These are phyloP conservation scores for Centrocercus urophasianus DNA, from an alignment of 2,113 vertebrate genomes.

Conservation along the genomic window DNA sequence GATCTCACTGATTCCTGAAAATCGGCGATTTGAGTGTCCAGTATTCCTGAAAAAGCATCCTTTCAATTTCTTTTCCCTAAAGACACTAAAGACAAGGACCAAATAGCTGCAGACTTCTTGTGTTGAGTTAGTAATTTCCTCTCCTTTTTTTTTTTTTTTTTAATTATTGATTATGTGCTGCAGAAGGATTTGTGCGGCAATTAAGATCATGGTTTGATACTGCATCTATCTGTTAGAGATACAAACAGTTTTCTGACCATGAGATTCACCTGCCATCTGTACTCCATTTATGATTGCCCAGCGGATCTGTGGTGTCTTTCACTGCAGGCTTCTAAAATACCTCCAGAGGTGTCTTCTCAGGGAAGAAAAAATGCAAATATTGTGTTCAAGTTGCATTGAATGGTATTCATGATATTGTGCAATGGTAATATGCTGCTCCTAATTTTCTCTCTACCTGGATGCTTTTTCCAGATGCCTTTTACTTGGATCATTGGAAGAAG, in stretches of 20 bases:
- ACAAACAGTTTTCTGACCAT: not conserved
- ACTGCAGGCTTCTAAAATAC: not conserved
- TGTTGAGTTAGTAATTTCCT: not conserved
- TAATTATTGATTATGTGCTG: not conserved
- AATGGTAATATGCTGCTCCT: not conserved
- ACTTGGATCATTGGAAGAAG: not conserved
- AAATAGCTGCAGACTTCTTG: not conserved
- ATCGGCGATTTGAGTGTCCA: not conserved
- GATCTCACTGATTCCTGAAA: not conserved
- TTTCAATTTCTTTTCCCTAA: not conserved
- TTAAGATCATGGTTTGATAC: not conserved
- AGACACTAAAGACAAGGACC: not conserved
- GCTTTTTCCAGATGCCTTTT: not conserved
- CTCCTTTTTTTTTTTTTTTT: not conserved
- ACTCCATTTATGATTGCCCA: not conserved
- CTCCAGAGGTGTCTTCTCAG: not conserved
- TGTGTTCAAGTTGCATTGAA: not conserved
- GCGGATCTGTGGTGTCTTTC: not conserved
- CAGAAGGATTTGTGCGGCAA: not conserved
- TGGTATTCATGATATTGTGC: not conserved
- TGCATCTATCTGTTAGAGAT: fast-evolving
- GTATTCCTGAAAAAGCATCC: not conserved
- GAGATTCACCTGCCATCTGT: not conserved
- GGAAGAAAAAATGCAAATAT: not conserved
- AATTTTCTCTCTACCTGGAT: not conserved